Percentiles rank a stretch among this genome's conserved stretches.
Evolutionary conservation across 2,113 vertebrate species (phyloP).

Genomic region (Centrocercus urophasianus): DNA sequence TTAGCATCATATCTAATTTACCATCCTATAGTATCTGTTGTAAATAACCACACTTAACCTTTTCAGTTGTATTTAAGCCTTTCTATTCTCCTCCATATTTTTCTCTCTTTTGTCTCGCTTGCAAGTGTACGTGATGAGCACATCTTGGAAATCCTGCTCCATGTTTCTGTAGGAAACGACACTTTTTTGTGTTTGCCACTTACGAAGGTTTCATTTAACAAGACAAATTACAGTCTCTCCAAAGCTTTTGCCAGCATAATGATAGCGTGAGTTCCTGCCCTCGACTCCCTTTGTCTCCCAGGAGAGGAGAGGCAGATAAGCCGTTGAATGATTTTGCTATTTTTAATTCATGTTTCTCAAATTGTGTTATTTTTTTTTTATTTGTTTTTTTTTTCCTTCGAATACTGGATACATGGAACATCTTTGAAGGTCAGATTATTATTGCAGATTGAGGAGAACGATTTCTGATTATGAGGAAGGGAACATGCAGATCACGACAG

Average conservation of each 20-base stretch:
- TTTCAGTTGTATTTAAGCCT: conserved; percentile 87
- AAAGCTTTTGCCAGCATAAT: conserved; percentile 29
- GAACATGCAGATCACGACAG: conserved; percentile 55
- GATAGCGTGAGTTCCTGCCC: not conserved
- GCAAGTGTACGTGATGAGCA: conserved; percentile 66
- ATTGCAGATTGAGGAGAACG: conserved; percentile 3
- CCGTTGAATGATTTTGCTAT: not conserved
- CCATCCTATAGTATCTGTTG: conserved; percentile 96
- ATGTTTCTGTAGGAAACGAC: conserved; percentile 1
- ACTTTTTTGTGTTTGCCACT: conserved; percentile 39
- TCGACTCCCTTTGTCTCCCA: not conserved
- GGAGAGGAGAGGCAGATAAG: not conserved
- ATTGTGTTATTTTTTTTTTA: not conserved
- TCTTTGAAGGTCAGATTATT: conserved; percentile 44
- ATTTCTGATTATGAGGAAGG: conserved; percentile 9
- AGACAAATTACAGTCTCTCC: conserved; percentile 29
- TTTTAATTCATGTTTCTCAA: conserved; percentile 36
- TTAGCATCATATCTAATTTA: conserved; percentile 96
- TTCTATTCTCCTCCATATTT: conserved; percentile 82
- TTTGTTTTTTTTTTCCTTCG: not conserved
- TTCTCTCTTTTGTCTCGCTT: conserved; percentile 63
- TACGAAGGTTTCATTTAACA: conserved; percentile 56
- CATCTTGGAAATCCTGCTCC: conserved; percentile 58
- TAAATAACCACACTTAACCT: conserved; percentile 93
- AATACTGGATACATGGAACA: conserved; percentile 28